Evolutionary conservation across 2,888 invertebrate species (phyloP), one percentile per base, ranked within the genome.

Genomic region (Drosophila meridiana): DNA sequence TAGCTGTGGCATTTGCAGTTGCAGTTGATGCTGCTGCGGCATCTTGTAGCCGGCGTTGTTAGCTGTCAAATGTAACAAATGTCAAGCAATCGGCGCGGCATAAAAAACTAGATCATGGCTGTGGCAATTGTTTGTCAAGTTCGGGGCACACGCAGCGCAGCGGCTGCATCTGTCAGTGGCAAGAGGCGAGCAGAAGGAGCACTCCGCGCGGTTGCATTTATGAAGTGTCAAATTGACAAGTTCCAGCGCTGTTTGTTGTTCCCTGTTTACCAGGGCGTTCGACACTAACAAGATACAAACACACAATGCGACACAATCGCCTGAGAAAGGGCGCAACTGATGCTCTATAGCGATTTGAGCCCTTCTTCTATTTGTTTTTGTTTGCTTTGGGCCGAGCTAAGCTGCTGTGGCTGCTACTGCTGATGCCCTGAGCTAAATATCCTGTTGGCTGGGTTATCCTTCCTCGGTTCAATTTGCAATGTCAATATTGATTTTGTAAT

Each of bases 11-110:
- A 45, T 57, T 66, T 36, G 34, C 67, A 32, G 32, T 40, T 40
- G 67, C 50, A 26, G 48, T 40, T 59, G 43, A 40, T 48, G 53
- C 43, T 45, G 69, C 55, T 58, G 80, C 56, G 73, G 84, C 79
- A 79, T 89, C 86, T 87, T 87, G 87, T 82, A 67, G 80, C 76
- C 77, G 77, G 74, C 89, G 80, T 87, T 87, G 87, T 90, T 87
- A 83, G 83, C 89, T 87, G 87, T 87, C 87, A 87, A 90, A 90
- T 90, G 82, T 90, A 87, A 87, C 87, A 87, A 87, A 87, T 87
- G 89, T 87, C 87, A 87, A 79, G 72, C 78, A 76, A 86, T 72
- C 73, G 74, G 60, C 55, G 61, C 50, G 61, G 48, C 58, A 67
- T 59, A 74, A 83, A 78, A 78, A 83, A 85, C 65, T 83, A 82